phyloP scores from a whole-genome alignment of 1,140 invertebrate species.

The Bombyx mandarina region DNA sequence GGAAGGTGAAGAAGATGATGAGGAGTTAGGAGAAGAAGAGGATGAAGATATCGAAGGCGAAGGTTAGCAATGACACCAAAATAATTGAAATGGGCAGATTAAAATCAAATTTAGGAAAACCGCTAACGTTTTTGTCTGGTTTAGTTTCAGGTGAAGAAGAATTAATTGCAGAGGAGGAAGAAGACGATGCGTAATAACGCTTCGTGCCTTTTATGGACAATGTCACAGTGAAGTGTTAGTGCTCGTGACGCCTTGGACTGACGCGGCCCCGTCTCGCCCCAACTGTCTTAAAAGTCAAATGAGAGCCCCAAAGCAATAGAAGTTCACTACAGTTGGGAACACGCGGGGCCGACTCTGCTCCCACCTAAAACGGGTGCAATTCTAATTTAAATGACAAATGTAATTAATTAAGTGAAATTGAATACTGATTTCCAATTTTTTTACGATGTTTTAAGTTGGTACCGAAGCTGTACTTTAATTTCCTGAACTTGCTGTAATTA shows the following conservation, averaged over 20 bases:
- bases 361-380: slow-evolving; percentile 66
- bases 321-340: slow-evolving; percentile 50
- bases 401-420: slow-evolving; percentile 64
- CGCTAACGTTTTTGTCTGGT: too few species aligned
- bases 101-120: too few species aligned
- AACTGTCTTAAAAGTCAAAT: slow-evolving; percentile 29
- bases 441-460: slow-evolving; percentile 57
- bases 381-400: slow-evolving; percentile 65
- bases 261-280: slow-evolving; percentile 57
- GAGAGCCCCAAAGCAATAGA: slow-evolving; percentile 39
- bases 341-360: slow-evolving; percentile 57
- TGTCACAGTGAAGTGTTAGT: slow-evolving; percentile 69
- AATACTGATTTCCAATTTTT: slow-evolving; percentile 60
- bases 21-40: slow-evolving; percentile 77
- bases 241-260: slow-evolving; percentile 57
- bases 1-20: slow-evolving; percentile 76
- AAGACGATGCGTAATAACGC: slow-evolving; percentile 73
- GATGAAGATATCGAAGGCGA: slow-evolving; percentile 79
- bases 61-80: background rate
- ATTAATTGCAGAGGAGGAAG: slow-evolving; percentile 73
- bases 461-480: slow-evolving; percentile 52
- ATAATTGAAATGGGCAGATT: too few species aligned
- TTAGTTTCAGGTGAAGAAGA: slow-evolving; percentile 74
- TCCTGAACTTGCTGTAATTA: slow-evolving; percentile 34
- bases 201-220: slow-evolving; percentile 63